phyloP scores from a whole-genome alignment of 2,797 vertebrate genomes.

The Tadarida brasiliensis region DNA sequence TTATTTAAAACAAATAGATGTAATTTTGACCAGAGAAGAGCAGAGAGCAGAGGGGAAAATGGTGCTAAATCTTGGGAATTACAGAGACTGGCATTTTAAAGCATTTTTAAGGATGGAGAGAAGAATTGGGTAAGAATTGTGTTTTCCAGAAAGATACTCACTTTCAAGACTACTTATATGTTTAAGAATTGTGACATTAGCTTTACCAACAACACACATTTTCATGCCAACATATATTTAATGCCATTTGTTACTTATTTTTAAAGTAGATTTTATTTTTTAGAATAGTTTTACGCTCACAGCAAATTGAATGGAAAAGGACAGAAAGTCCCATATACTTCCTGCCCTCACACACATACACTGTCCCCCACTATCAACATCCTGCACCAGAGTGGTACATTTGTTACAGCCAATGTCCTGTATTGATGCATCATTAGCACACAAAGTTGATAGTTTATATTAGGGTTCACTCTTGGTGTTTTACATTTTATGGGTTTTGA shows the following conservation, averaged over 20 bases:
- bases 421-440: neutral
- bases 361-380: neutral
- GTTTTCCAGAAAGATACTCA: neutral
- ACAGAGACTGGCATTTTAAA: neutral
- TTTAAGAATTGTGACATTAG: neutral
- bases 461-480: neutral
- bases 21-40: neutral
- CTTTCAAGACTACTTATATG: neutral
- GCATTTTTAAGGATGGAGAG: neutral
- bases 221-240: neutral
- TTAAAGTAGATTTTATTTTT: neutral
- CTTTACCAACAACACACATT: neutral
- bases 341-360: neutral
- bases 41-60: neutral
- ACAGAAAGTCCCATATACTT: neutral
- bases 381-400: neutral
- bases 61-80: neutral
- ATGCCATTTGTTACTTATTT: neutral
- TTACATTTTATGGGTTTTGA: neutral
- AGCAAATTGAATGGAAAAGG: neutral
- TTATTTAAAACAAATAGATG: conserved; percentile 27
- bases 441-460: neutral
- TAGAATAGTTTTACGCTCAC: neutral
- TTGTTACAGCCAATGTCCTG: neutral
- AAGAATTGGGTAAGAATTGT: neutral